Percentiles rank a stretch among this genome's conserved stretches.
phyloP scores from a whole-genome alignment of 2,888 invertebrate genomes.

The Aleiodes leptofemur region DNA sequence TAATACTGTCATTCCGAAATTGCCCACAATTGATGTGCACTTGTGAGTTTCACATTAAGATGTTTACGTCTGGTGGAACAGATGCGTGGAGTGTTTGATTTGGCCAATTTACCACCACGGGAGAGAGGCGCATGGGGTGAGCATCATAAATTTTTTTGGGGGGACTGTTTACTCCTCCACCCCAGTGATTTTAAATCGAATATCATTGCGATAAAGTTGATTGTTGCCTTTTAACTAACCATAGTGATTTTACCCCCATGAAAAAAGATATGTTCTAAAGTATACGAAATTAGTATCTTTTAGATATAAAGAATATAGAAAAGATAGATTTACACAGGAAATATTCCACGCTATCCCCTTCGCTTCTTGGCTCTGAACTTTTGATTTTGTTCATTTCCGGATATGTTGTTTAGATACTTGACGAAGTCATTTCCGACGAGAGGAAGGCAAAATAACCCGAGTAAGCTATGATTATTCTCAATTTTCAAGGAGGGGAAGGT shows the following conservation, averaged over 20 bases:
- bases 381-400: no score
- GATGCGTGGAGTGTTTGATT: conserved; percentile 62
- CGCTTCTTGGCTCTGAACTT: no score
- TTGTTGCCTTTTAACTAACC: neutral
- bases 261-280: no score
- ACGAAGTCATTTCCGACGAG: no score
- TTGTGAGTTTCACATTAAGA: conserved; percentile 24
- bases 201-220: conserved; percentile 1
- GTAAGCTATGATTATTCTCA: no score
- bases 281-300: no score
- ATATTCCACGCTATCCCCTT: no score
- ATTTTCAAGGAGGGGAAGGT: no score
- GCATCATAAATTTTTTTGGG: neutral
- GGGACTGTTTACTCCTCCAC: conserved; percentile 25
- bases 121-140: conserved; percentile 56
- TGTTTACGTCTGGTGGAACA: conserved; percentile 51
- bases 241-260: neutral
- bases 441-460: no score
- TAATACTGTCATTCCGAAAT: neutral
- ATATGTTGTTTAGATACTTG: no score
- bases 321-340: no score
- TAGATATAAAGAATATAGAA: no score
- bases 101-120: conserved; percentile 63
- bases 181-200: conserved; percentile 23
- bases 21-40: conserved; percentile 32